Evolutionary conservation across 1,140 invertebrate species (phyloP).

Genomic region (Tetramorium simillimum): DNA sequence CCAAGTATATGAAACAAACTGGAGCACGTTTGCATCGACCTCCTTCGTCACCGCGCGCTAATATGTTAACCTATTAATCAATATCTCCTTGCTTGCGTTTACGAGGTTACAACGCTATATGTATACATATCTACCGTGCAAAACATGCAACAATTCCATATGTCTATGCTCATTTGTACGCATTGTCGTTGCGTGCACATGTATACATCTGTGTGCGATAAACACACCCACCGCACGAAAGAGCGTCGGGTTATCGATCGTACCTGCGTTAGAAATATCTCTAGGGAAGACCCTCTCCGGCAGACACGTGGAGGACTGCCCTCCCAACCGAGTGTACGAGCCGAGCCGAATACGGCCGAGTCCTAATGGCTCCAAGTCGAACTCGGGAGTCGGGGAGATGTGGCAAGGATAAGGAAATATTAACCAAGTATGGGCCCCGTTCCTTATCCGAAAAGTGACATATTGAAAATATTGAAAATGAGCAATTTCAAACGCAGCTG

Average conservation of each 20-base stretch:
- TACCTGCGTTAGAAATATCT: constrained; percentile 62
- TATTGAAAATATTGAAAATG: background rate
- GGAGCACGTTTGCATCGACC: constrained; percentile 7
- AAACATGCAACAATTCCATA: constrained; percentile 63
- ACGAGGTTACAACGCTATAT: constrained; percentile 51
- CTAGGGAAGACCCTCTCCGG: constrained; percentile 62
- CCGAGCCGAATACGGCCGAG: constrained; percentile 55
- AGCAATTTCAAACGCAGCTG: background rate
- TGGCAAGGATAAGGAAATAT: background rate
- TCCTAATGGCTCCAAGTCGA: background rate
- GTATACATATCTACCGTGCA: constrained; percentile 28
- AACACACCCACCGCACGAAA: constrained; percentile 29
- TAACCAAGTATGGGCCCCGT: background rate
- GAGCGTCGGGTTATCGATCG: constrained; percentile 64
- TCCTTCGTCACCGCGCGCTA: constrained; percentile 21
- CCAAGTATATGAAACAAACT: constrained; percentile 5
- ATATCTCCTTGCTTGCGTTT: constrained; percentile 57
- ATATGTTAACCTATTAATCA: constrained; percentile 56
- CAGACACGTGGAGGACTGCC: constrained; percentile 63
- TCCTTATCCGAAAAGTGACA: background rate
- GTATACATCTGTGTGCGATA: background rate
- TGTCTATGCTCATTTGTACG: constrained; percentile 31
- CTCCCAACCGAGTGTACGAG: constrained; percentile 31
- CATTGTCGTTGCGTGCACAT: background rate
- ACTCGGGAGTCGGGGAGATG: background rate